phyloP scores from a whole-genome alignment of 2,113 vertebrate species.

The Gulo gulo region DNA sequence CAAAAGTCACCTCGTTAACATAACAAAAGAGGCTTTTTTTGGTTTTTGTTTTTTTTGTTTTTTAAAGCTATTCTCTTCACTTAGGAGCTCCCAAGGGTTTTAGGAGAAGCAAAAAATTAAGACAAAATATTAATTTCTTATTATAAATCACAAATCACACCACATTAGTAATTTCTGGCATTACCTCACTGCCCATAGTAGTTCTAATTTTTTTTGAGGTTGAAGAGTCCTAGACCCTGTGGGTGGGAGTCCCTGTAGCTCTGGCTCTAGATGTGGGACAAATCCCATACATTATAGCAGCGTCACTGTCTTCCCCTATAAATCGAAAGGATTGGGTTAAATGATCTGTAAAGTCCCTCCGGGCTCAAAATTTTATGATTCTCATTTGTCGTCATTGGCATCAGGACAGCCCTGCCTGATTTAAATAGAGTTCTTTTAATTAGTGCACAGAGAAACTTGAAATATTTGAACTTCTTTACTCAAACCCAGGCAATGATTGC shows the following conservation, averaged over 20 bases:
- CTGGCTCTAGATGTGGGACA: background rate
- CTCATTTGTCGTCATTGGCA: background rate
- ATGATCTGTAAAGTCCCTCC: background rate
- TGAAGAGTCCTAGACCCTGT: background rate
- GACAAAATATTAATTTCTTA: background rate
- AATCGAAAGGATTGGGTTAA: conserved; percentile 3
- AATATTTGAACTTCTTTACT: conserved; percentile 38
- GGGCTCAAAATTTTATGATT: background rate
- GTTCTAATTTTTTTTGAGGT: background rate
- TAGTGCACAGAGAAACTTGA: background rate
- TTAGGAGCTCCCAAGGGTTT: background rate
- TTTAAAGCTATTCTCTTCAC: background rate
- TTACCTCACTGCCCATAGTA: too few relatives aligned
- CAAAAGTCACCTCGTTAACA: background rate
- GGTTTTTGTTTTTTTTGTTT: background rate
- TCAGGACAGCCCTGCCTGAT: background rate
- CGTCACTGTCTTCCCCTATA: background rate
- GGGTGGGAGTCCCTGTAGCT: background rate
- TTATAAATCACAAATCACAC: background rate
- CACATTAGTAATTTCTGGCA: background rate
- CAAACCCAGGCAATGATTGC: background rate
- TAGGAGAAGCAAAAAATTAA: background rate
- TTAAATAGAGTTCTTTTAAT: conserved; percentile 12
- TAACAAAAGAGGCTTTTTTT: background rate
- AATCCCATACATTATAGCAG: background rate